These are phyloP conservation scores for Orcinus orca DNA, from an alignment of 2,113 vertebrate species.

Conservation along the genomic window DNA sequence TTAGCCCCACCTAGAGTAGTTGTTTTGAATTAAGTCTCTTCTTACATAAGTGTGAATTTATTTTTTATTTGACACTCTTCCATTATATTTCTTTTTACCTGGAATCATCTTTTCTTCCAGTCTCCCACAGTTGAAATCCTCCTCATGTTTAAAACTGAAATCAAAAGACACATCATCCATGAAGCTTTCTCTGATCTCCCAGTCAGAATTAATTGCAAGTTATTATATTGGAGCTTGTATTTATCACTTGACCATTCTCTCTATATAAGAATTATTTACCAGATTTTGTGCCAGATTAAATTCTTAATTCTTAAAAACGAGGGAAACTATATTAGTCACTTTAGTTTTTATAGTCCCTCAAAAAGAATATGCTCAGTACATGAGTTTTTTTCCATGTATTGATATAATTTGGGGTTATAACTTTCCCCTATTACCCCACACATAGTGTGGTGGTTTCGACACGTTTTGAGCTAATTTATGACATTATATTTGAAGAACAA, in stretches of 20 bases:
- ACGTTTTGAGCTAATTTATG: neutral
- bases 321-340: neutral
- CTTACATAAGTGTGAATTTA: neutral
- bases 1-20: neutral
- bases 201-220: neutral
- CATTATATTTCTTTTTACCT: neutral
- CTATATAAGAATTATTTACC: neutral
- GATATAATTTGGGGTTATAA: neutral
- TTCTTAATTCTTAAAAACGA: neutral
- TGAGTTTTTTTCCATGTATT: neutral
- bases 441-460: neutral
- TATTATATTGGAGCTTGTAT: neutral
- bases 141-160: neutral
- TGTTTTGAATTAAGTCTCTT: neutral
- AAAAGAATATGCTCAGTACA: neutral
- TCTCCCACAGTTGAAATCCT: neutral
- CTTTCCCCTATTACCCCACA: rapidly evolving
- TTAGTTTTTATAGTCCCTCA: neutral
- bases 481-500: neutral
- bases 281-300: neutral
- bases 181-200: neutral
- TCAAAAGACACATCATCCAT: neutral
- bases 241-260: neutral
- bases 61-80: neutral
- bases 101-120: neutral